These are phyloP conservation scores for Rhodeus uyekii DNA, from an alignment of 2,797 vertebrate genomes.

Conservation along the genomic window DNA sequence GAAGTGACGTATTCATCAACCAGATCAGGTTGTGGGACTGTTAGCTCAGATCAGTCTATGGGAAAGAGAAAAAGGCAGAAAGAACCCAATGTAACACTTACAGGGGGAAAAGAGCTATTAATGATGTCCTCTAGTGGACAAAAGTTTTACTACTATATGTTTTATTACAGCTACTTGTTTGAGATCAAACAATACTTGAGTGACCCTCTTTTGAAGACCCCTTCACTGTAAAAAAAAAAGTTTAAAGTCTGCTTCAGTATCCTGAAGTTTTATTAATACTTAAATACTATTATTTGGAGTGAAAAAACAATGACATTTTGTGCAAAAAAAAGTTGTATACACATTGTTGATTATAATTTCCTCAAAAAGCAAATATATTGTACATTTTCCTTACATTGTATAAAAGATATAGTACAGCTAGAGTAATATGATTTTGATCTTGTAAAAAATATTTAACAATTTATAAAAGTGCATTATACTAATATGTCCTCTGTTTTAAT, in stretches of 20 bases:
- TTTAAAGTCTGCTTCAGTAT: background rate
- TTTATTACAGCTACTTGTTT: no score
- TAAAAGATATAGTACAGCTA: slow-evolving; percentile 17
- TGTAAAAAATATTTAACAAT: background rate
- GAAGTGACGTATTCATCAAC: slow-evolving; percentile 18
- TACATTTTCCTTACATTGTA: background rate
- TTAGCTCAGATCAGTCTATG: slow-evolving; percentile 4
- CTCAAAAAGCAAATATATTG: slow-evolving; percentile 14
- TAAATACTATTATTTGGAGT: slow-evolving; percentile 44
- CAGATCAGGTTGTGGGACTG: slow-evolving; percentile 10
- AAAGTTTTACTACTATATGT: slow-evolving; percentile 4
- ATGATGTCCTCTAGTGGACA: slow-evolving; percentile 53
- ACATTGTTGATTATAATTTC: slow-evolving; percentile 14
- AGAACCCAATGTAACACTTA: background rate
- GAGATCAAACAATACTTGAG: background rate
- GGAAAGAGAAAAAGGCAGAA: slow-evolving; percentile 1
- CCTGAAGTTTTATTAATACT: slow-evolving; percentile 36
- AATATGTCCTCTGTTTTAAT: slow-evolving; percentile 15
- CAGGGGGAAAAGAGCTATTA: background rate
- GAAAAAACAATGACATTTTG: slow-evolving; percentile 34
- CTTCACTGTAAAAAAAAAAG: background rate
- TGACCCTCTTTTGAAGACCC: background rate
- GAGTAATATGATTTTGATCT: background rate
- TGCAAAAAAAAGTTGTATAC: slow-evolving; percentile 40
- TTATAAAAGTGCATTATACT: slow-evolving; percentile 18